A percentile compares a stretch with the other conserved stretches of the same genome.
phyloP scores from a whole-genome alignment of 1,140 invertebrate species.

The Solen grandis region DNA sequence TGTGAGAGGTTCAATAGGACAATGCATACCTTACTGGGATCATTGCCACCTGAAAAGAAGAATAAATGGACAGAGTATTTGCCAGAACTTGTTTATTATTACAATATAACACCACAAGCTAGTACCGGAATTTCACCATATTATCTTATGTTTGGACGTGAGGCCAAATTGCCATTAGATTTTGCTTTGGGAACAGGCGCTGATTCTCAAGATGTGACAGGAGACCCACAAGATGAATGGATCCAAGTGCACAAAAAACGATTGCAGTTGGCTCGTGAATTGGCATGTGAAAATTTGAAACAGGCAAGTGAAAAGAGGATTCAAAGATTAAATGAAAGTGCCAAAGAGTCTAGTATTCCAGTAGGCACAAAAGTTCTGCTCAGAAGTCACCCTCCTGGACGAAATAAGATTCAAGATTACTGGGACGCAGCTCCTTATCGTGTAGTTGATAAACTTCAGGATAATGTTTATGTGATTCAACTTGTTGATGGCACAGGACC shows the following conservation, averaged over 20 bases:
- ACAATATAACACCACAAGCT: conserved; percentile 13
- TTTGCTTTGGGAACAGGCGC: conserved; percentile 1
- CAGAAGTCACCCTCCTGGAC: no score
- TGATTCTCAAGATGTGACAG: neutral
- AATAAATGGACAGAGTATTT: conserved; percentile 10
- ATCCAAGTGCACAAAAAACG: neutral
- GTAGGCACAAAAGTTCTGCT: neutral
- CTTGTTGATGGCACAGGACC: no score
- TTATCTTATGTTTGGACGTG: conserved; percentile 31
- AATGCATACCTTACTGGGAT: conserved; percentile 7
- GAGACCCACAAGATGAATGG: neutral
- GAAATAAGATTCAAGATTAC: no score
- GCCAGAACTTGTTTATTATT: conserved; percentile 3
- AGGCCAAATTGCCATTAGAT: conserved; percentile 11
- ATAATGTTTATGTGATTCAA: no score
- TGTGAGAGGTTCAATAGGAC: conserved; percentile 13
- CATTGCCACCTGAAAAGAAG: neutral
- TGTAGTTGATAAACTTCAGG: no score
- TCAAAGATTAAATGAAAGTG: neutral
- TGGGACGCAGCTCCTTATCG: no score
- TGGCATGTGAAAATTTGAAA: neutral
- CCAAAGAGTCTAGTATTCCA: neutral
- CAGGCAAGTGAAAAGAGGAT: neutral
- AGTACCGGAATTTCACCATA: conserved; percentile 2
- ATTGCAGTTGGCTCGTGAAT: neutral